A percentile compares a stretch with the other conserved stretches of the same genome.
phyloP scores from a whole-genome alignment of 1,140 invertebrate genomes.

The Drosophila sp. region DNA sequence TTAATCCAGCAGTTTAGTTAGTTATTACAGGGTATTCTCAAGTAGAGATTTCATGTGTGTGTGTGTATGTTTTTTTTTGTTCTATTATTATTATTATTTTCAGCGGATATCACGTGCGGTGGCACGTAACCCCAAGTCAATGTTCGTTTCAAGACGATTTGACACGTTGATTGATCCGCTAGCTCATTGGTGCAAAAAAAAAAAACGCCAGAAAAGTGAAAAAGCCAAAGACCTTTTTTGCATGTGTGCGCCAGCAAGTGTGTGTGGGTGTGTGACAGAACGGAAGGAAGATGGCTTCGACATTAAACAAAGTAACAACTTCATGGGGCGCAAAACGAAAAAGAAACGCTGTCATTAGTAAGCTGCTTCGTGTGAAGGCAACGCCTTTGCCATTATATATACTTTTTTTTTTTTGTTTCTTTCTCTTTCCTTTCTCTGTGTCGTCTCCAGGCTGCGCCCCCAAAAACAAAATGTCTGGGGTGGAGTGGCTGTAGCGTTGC shows the following conservation, averaged over 20 bases:
- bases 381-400: slow-evolving; percentile 26
- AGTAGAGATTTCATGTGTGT: neutral
- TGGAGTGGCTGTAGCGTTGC: neutral
- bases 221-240: slow-evolving; percentile 23
- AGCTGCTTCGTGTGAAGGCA: slow-evolving; percentile 28
- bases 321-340: slow-evolving; percentile 33
- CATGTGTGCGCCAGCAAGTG: slow-evolving; percentile 9
- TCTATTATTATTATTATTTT: slow-evolving; percentile 49
- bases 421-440: neutral
- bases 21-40: neutral
- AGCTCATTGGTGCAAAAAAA: slow-evolving; percentile 27
- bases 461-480: slow-evolving; percentile 7
- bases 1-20: too few relatives aligned
- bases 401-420: neutral
- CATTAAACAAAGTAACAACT: slow-evolving; percentile 75
- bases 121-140: slow-evolving; percentile 20
- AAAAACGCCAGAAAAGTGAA: slow-evolving; percentile 5
- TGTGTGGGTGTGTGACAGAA: slow-evolving; percentile 7
- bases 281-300: slow-evolving; percentile 46
- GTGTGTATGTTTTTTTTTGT: slow-evolving; percentile 24
- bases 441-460: slow-evolving; percentile 16
- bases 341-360: slow-evolving; percentile 41
- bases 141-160: slow-evolving; percentile 30
- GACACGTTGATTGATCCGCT: slow-evolving; percentile 34
- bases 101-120: slow-evolving; percentile 22